Conservation (phyloP, 2,113 vertebrate species). For the Mastomys natalensis region DNA sequence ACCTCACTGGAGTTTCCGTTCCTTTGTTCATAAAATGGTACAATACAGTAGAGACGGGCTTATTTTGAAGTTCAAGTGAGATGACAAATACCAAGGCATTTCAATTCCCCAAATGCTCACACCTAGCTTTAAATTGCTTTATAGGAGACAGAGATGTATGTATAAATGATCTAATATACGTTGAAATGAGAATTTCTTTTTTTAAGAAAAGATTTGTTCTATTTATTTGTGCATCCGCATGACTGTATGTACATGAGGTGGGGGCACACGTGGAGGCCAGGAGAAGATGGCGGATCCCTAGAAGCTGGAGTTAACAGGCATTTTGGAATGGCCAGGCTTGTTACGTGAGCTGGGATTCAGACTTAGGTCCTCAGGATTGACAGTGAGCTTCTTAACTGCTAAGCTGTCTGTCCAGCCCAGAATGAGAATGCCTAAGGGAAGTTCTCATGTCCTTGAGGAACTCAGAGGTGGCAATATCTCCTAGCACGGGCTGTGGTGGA, state of each 20-base stretch:
- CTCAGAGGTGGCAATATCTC: background rate
- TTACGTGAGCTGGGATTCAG: background rate
- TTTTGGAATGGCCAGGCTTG: background rate
- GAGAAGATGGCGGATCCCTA: background rate
- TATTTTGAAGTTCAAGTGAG: background rate
- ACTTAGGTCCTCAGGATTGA: background rate
- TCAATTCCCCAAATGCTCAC: background rate
- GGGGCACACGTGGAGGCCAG: background rate
- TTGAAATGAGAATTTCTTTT: background rate
- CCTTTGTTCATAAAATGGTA: background rate
- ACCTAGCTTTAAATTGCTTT: background rate
- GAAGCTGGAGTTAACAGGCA: background rate
- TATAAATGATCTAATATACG: background rate
- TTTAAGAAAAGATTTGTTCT: background rate
- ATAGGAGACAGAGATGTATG: background rate
- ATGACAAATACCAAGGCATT: background rate
- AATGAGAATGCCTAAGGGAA: background rate
- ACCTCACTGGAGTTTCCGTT: background rate
- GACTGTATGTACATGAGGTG: background rate
- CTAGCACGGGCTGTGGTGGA: background rate
- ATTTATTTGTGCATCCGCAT: background rate
- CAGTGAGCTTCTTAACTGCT: background rate
- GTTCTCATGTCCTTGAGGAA: background rate
- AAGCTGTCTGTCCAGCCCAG: background rate
- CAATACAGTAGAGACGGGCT: accelerated